Conservation (phyloP, 2,888 invertebrate species). For the Achlya flavicornis region DNA sequence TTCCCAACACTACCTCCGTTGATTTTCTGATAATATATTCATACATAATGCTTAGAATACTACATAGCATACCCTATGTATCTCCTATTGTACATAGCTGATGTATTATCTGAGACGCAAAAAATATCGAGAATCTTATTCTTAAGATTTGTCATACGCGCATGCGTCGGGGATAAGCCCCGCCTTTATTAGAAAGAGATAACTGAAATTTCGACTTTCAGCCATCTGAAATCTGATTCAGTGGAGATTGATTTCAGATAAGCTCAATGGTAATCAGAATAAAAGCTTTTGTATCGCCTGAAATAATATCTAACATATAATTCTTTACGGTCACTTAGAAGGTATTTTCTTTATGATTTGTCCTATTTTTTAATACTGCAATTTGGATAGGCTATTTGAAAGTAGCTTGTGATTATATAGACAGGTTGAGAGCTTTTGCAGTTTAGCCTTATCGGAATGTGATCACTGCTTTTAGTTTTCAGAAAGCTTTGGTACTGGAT, state of each 20-base stretch:
- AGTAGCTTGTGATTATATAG: constrained; percentile 1
- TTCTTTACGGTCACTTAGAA: constrained; percentile 10
- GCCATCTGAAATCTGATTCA: constrained; percentile 55
- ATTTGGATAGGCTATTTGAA: not conserved
- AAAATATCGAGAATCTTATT: constrained; percentile 70
- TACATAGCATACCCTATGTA: constrained; percentile 45
- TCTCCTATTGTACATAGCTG: constrained; percentile 53
- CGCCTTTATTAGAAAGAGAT: constrained; percentile 73
- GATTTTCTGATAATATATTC: constrained; percentile 17
- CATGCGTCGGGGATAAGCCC: constrained; percentile 69
- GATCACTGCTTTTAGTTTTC: not conserved
- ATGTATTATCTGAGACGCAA: constrained; percentile 64
- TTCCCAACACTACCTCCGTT: constrained; percentile 13
- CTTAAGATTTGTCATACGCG: constrained; percentile 68
- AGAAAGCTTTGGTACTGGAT: not conserved
- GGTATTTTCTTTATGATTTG: not conserved
- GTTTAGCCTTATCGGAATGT: not conserved
- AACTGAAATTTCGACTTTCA: constrained; percentile 54
- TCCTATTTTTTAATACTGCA: not conserved
- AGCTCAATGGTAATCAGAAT: constrained; percentile 58
- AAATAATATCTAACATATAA: constrained; percentile 14
- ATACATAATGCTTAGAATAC: constrained; percentile 20
- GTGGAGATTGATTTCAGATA: constrained; percentile 70
- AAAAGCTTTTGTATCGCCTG: constrained; percentile 44
- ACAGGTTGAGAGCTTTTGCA: not conserved